A percentile compares a stretch with the other conserved stretches of the same genome.
Evolutionary conservation across 2,113 vertebrate species (phyloP).

Genomic region (Edolisoma coerulescens): DNA sequence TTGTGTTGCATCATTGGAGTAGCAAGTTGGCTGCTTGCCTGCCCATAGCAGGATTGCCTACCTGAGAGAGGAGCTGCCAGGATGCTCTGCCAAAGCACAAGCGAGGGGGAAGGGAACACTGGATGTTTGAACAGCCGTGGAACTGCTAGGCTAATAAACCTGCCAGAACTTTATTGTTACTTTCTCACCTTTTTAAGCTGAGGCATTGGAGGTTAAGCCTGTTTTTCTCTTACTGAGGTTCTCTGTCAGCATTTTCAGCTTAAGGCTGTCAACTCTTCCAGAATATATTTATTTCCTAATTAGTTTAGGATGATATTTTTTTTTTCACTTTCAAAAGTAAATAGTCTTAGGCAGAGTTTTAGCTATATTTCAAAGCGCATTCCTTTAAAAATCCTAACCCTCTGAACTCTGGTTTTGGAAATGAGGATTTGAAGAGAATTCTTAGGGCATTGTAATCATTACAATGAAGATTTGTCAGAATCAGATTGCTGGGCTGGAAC

Average conservation of each 20-base stretch:
- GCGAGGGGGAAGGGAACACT: not conserved
- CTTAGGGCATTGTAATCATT: not conserved
- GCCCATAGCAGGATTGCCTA: not conserved
- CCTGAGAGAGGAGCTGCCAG: not conserved
- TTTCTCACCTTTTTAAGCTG: not conserved
- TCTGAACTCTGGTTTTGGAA: not conserved
- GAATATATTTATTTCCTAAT: not conserved
- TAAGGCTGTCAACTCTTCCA: not conserved
- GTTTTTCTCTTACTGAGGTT: not conserved
- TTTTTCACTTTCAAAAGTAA: not conserved
- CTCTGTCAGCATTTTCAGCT: not conserved
- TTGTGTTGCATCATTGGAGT: not conserved
- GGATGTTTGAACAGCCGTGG: rapidly evolving
- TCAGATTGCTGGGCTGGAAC: not conserved
- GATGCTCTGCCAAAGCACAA: not conserved
- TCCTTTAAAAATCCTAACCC: not conserved
- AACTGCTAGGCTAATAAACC: not conserved
- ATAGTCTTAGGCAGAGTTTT: not conserved
- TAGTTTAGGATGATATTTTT: not conserved
- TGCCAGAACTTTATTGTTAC: not conserved
- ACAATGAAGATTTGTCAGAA: not conserved
- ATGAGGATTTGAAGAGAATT: not conserved
- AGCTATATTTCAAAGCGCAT: not conserved
- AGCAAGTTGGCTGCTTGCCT: not conserved
- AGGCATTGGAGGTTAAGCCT: not conserved